Evolutionary conservation across 2,888 invertebrate species (phyloP).

Genomic region (Dexiosoma caninum): DNA sequence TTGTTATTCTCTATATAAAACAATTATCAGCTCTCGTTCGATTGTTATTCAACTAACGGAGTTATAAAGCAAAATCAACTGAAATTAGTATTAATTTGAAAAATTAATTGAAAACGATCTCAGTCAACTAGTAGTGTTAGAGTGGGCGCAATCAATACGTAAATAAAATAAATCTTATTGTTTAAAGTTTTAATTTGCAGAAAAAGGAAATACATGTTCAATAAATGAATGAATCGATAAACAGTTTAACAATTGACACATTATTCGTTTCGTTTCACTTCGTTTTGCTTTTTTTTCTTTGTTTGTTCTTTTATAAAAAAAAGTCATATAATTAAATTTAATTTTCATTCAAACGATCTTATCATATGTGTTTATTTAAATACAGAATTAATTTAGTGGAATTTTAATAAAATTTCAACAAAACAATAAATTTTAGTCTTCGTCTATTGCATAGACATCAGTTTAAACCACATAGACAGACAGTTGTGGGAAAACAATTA

Average conservation of each 20-base stretch:
- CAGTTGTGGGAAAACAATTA: constrained; percentile 18
- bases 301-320: no score
- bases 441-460: not conserved
- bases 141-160: not conserved
- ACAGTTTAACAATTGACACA: not conserved
- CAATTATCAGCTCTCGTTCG: not conserved
- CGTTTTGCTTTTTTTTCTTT: not conserved
- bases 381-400: not conserved
- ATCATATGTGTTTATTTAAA: not conserved
- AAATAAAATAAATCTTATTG: not conserved
- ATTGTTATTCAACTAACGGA: constrained; percentile 25
- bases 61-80: constrained; percentile 11
- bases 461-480: not conserved
- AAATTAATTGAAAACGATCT: not conserved
- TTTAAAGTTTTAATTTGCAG: not conserved
- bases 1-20: constrained; percentile 27
- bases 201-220: not conserved
- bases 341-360: not conserved
- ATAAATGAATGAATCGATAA: no score
- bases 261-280: no score
- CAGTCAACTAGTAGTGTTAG: not conserved
- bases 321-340: constrained; percentile 14
- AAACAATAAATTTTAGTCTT: not conserved
- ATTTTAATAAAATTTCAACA: constrained; percentile 20
- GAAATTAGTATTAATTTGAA: not conserved